Percentiles rank a stretch among this genome's conserved stretches.
Evolutionary conservation across 2,888 invertebrate species (phyloP).

Genomic region (Drosophila koepferae): DNA sequence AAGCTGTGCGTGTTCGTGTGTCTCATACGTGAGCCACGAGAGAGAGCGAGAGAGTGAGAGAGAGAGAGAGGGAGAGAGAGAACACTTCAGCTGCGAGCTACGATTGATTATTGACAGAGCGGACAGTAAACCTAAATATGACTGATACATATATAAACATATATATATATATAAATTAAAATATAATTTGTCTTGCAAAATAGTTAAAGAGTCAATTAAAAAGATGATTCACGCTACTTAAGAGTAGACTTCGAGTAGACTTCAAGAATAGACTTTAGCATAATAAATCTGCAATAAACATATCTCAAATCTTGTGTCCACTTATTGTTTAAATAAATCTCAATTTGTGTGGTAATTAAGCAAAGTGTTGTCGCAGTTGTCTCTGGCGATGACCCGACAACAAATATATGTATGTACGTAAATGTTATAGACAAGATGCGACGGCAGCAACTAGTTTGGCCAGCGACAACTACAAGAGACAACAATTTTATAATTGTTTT

Average conservation of each 20-base stretch:
- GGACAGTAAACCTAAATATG: neutral
- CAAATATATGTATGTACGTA: neutral
- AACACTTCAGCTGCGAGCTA: neutral
- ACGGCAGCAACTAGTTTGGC: constrained; percentile 4
- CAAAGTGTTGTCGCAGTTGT: constrained; percentile 16
- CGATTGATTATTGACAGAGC: neutral
- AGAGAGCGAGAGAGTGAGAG: neutral
- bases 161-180: neutral
- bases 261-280: neutral
- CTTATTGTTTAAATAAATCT: constrained; percentile 42
- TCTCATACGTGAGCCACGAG: neutral
- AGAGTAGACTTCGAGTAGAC: neutral
- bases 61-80: neutral
- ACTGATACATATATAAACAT: neutral
- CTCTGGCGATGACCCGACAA: constrained; percentile 22
- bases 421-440: neutral
- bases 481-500: constrained; percentile 3
- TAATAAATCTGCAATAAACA: constrained; percentile 1
- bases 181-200: neutral
- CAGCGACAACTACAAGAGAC: neutral
- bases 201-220: neutral
- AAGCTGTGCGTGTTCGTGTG: neutral
- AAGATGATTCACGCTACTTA: neutral
- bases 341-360: constrained; percentile 39
- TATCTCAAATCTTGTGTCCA: constrained; percentile 17